Base-by-base conservation (phyloP, 2,888 invertebrate species). In the Antheraea assamensis region DNA sequence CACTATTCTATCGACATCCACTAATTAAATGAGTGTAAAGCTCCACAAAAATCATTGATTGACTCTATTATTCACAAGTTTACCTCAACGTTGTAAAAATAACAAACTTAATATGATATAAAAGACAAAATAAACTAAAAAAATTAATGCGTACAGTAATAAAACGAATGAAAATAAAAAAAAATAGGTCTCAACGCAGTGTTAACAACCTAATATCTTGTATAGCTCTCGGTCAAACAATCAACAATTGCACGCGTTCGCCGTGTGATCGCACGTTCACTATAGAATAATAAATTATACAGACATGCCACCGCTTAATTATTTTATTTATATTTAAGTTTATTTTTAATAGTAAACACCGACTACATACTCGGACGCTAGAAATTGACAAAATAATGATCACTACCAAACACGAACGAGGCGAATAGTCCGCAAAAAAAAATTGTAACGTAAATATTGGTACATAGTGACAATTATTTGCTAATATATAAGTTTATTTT, bases 161-260 rank as follows among this genome's bases (percentile, higher is more conserved):
- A 71, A 73, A 68, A 58, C 66, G 35, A 19, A 49, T 61, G 70
- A 71, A 71, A 49, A 75, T 74, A 78, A 77, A 76, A 77, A 76
- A 77, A 79, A 78, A 77, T 78, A 75, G 77, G 78, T 77, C 79
- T 79, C 75, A 75, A 72, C 75, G 75, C 66, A 76, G 75, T 75
- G 79, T 79, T 71, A 78, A 78, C 77, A 78, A 78, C 79, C 79
- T 72, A 72, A 71, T 75, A 74, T 75, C 74, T 52, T 30, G 15
- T 66, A 72, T 73, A 74, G 76, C 74, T 58, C 64, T 64, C 71
- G 75, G 76, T 76, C 77, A 75, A 42, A 71, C 72, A 72, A 71
- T 75, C 71, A 74, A 55, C 52, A 15, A 24, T 19, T 30, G 70
- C 78, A 78, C 76, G 78, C 74, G 75, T 30, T n/a, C 5, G 24